Conservation (phyloP, 2,113 vertebrate species). For the Gasterosteus nipponicus region DNA sequence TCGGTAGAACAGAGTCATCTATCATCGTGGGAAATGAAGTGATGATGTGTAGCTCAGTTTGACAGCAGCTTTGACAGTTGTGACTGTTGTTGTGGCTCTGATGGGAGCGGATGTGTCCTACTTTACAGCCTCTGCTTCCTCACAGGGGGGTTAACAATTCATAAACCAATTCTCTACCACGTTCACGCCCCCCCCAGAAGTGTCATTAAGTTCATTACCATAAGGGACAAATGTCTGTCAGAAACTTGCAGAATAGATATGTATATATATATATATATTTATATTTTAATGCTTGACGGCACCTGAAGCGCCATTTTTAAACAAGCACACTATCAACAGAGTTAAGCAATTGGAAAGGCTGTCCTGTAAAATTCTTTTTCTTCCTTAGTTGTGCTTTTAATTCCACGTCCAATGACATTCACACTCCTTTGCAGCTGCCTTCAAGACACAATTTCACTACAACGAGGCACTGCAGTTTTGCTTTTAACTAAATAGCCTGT, state of each 20-base stretch:
- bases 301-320: slow-evolving; percentile 26
- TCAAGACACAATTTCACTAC: slow-evolving; percentile 10
- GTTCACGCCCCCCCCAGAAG: slow-evolving; percentile 22
- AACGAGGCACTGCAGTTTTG: not conserved
- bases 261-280: not conserved
- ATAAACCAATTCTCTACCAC: slow-evolving; percentile 36
- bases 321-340: slow-evolving; percentile 21
- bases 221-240: slow-evolving; percentile 8
- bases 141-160: slow-evolving; percentile 58
- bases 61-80: slow-evolving; percentile 54
- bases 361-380: slow-evolving; percentile 30
- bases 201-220: slow-evolving; percentile 45
- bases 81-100: slow-evolving; percentile 41
- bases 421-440: not conserved
- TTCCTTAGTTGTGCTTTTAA: slow-evolving; percentile 29
- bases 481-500: not conserved
- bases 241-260: slow-evolving; percentile 19
- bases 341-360: not conserved
- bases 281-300: slow-evolving; percentile 11
- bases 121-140: slow-evolving; percentile 62
- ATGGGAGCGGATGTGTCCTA: slow-evolving; percentile 65
- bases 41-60: slow-evolving; percentile 31
- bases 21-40: no score
- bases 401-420: slow-evolving; percentile 35
- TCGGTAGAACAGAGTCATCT: no score